A percentile compares a stretch with the other conserved stretches of the same genome.
Conservation (phyloP, 1,140 invertebrate genomes). For the Metopolophium dirhodum region DNA sequence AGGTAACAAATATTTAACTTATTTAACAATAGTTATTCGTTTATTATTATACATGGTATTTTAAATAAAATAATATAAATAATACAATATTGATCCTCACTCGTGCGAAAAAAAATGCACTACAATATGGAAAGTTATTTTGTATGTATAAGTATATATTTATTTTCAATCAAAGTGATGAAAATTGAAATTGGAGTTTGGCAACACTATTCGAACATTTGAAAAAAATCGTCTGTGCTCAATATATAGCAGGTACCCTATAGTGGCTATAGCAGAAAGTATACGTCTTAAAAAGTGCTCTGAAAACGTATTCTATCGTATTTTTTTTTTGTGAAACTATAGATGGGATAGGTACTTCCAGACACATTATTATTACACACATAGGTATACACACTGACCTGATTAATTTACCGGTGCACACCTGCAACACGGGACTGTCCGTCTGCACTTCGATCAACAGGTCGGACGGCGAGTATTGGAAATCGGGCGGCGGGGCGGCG, state of each 20-base stretch:
- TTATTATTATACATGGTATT: too few relatives aligned
- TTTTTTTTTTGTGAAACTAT: neutral
- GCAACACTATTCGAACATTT: neutral
- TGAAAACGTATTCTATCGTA: neutral
- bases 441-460: slow-evolving; percentile 75
- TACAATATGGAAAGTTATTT: too few relatives aligned
- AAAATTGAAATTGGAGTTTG: neutral
- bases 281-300: neutral
- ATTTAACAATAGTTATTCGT: neutral
- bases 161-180: neutral
- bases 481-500: slow-evolving; percentile 60
- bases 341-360: neutral
- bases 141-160: too few relatives aligned
- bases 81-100: too few relatives aligned
- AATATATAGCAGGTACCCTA: too few relatives aligned
- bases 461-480: slow-evolving; percentile 69
- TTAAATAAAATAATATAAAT: too few relatives aligned
- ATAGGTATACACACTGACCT: slow-evolving; percentile 68
- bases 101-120: too few relatives aligned
- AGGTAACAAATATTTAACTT: neutral
- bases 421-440: slow-evolving; percentile 73
- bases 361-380: neutral
- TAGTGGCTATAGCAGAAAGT: too few relatives aligned
- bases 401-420: slow-evolving; percentile 74
- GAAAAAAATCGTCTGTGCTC: neutral